Conservation (phyloP, 2,113 vertebrate species). For the Galemys pyrenaicus region DNA sequence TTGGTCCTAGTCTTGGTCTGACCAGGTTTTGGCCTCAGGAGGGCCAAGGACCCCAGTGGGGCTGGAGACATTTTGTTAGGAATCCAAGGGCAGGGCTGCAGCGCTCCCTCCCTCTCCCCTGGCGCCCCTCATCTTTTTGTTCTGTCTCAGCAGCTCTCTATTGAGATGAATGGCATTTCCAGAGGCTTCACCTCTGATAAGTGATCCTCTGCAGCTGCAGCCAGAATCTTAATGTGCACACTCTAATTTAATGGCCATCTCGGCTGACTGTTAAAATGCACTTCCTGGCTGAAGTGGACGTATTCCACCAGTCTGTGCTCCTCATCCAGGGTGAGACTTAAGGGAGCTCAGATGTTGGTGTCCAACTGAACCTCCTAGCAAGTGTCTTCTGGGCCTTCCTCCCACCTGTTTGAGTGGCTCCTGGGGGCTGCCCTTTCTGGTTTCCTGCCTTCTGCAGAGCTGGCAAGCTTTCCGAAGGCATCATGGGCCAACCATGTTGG, state of each 20-base stretch:
- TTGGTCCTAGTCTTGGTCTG: background rate
- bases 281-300: background rate
- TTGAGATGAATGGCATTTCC: conserved; percentile 71
- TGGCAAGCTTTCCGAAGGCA: background rate
- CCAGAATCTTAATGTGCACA: conserved; percentile 61
- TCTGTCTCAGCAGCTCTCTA: conserved; percentile 62
- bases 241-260: conserved; percentile 57
- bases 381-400: background rate
- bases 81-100: accelerated
- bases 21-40: too few species aligned
- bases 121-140: background rate
- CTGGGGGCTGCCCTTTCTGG: background rate
- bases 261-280: background rate
- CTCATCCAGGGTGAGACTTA: background rate
- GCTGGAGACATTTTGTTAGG: background rate
- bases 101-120: background rate
- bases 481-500: accelerated
- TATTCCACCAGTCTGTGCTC: background rate
- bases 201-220: conserved; percentile 18
- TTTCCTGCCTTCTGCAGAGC: background rate
- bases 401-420: background rate
- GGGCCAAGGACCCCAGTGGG: too few species aligned
- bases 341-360: background rate
- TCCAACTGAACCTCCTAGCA: background rate
- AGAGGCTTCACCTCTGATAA: conserved; percentile 61